These are phyloP conservation scores for Scaptomyza parva DNA, from an alignment of 2,888 invertebrate genomes.

Conservation along the genomic window DNA sequence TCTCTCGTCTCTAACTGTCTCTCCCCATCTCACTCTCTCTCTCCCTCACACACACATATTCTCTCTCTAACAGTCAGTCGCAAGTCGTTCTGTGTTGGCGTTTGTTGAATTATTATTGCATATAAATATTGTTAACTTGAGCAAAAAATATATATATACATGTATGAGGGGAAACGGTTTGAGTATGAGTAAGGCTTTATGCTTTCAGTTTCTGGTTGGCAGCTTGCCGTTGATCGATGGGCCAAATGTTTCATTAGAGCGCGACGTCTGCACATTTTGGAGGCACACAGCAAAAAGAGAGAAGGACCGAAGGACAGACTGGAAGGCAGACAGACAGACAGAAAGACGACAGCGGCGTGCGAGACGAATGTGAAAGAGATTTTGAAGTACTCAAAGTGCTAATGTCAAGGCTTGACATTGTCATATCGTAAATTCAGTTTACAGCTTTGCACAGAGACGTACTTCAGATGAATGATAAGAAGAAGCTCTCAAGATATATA, in stretches of 20 bases:
- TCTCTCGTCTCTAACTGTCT: slow-evolving; percentile 35
- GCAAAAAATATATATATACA: slow-evolving; percentile 3
- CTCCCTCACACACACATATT: slow-evolving; percentile 3
- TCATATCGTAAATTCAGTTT: neutral
- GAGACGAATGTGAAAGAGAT: neutral
- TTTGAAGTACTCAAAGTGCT: slow-evolving; percentile 17
- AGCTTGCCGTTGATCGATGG: slow-evolving; percentile 63
- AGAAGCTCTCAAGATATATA: neutral
- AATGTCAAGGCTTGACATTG: slow-evolving; percentile 39
- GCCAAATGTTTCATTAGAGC: slow-evolving; percentile 59
- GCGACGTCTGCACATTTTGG: slow-evolving; percentile 7
- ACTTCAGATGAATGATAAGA: neutral
- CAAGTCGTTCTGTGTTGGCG: slow-evolving; percentile 1
- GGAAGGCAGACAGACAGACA: neutral
- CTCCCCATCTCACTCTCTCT: slow-evolving; percentile 5
- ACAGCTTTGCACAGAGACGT: neutral
- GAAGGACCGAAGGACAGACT: neutral
- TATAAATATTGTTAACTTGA: slow-evolving; percentile 49
- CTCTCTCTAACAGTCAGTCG: neutral
- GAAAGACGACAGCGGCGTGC: neutral
- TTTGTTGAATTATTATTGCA: slow-evolving; percentile 56
- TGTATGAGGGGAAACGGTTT: neutral
- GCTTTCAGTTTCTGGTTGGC: slow-evolving; percentile 22
- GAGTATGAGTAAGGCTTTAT: neutral
- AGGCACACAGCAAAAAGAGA: neutral